Evolutionary conservation across 1,140 invertebrate species (phyloP).

Genomic region (Diorhabda sublineata): DNA sequence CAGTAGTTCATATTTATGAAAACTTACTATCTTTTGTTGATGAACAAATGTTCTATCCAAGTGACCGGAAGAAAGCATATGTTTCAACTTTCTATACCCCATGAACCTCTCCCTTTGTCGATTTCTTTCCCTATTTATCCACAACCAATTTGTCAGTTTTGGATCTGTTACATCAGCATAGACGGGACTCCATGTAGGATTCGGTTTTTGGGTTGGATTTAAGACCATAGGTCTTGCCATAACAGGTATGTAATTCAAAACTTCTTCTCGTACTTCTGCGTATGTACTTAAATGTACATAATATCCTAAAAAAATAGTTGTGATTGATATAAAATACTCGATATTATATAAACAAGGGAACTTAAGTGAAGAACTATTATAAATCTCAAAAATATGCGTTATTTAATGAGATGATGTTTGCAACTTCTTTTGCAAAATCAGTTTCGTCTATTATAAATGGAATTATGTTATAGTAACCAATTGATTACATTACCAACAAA

Average conservation of each 20-base stretch:
- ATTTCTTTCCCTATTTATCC: slow-evolving; percentile 61
- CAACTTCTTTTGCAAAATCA: too few relatives aligned
- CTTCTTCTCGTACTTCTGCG: slow-evolving; percentile 80
- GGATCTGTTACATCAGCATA: slow-evolving; percentile 72
- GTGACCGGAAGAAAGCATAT: slow-evolving; percentile 48
- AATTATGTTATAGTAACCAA: too few relatives aligned
- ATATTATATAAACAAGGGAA: too few relatives aligned
- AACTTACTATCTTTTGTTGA: slow-evolving; percentile 47
- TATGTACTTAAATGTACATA: slow-evolving; percentile 78
- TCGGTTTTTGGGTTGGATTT: slow-evolving; percentile 57
- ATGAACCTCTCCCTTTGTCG: slow-evolving; percentile 57
- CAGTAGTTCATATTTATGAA: not conserved
- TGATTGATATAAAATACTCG: too few relatives aligned
- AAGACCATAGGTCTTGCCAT: slow-evolving; percentile 73
- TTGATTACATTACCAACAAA: too few relatives aligned
- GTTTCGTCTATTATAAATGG: too few relatives aligned
- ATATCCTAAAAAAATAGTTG: slow-evolving; percentile 54
- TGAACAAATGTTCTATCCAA: slow-evolving; percentile 51
- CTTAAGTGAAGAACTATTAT: too few relatives aligned
- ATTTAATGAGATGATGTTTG: too few relatives aligned
- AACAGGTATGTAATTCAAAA: slow-evolving; percentile 74
- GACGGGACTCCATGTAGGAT: slow-evolving; percentile 67
- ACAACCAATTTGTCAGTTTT: slow-evolving; percentile 68
- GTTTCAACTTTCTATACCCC: slow-evolving; percentile 49
- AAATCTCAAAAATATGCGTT: too few relatives aligned